Evolutionary conservation across 2,888 invertebrate genomes (phyloP).

Genomic region (Flabesymbios commensalis): DNA sequence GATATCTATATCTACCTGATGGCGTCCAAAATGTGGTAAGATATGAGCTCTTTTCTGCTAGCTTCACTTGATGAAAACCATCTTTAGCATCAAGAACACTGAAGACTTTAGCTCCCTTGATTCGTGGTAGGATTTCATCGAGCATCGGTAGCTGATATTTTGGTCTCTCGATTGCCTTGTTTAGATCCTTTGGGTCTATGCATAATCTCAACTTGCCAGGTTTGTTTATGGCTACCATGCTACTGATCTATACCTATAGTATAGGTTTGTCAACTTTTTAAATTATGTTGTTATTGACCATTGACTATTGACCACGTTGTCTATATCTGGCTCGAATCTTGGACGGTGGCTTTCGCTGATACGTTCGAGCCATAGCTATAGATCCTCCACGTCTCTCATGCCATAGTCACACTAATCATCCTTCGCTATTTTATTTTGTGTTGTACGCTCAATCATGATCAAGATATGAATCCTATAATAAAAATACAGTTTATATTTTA

Average conservation of each 20-base stretch:
- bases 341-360: too few relatives aligned
- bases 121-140: neutral
- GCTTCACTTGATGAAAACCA: neutral
- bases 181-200: neutral
- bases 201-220: neutral
- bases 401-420: too few relatives aligned
- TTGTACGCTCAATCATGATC: too few relatives aligned
- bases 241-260: neutral
- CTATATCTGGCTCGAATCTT: too few relatives aligned
- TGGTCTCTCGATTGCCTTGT: neutral
- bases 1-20: neutral
- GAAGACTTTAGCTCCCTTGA: neutral
- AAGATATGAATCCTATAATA: too few relatives aligned
- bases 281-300: neutral
- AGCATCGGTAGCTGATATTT: neutral
- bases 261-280: neutral
- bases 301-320: too few relatives aligned
- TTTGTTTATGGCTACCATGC: neutral
- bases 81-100: neutral
- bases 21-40: neutral
- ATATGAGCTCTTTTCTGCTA: neutral
- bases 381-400: too few relatives aligned
- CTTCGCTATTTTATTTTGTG: too few relatives aligned
- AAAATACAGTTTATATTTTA: too few relatives aligned
- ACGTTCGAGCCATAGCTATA: too few relatives aligned